A percentile compares a stretch with the other conserved stretches of the same genome.
Conservation (phyloP, 1,140 invertebrate species). For the Lordiphosa collinella region DNA sequence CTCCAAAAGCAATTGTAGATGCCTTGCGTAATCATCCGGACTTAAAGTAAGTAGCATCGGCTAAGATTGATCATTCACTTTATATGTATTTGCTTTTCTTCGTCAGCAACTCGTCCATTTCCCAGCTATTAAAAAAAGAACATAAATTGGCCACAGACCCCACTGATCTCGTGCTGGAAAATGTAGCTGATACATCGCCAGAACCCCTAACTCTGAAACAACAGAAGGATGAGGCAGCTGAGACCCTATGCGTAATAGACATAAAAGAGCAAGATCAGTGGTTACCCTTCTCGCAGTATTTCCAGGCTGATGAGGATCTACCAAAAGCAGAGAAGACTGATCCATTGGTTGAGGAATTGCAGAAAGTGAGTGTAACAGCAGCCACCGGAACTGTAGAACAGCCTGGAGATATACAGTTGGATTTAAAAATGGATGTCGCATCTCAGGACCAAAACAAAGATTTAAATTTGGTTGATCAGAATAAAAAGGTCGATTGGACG, state of each 20-base stretch:
- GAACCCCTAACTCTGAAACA: slow-evolving; percentile 8
- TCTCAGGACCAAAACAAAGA: no score
- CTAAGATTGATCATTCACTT: no score
- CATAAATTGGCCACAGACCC: background rate
- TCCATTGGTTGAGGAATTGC: background rate
- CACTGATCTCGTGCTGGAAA: slow-evolving; percentile 6
- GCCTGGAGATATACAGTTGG: no score
- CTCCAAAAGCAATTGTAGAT: slow-evolving; percentile 89
- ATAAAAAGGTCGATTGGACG: no score
- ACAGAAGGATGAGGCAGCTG: background rate
- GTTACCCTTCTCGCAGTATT: slow-evolving; percentile 14
- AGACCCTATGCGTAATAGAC: background rate
- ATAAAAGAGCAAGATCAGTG: slow-evolving; percentile 16
- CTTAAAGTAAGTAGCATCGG: slow-evolving; percentile 88
- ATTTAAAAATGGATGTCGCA: no score
- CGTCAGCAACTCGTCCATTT: slow-evolving; percentile 27
- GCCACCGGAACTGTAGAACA: no score
- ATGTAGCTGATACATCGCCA: slow-evolving; percentile 8
- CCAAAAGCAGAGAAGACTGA: background rate
- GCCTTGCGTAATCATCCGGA: slow-evolving; percentile 96
- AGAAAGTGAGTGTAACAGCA: no score
- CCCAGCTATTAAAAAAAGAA: slow-evolving; percentile 29
- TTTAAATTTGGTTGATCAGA: no score
- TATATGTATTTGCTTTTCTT: background rate
- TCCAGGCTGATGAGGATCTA: background rate